Evolutionary conservation across 2,797 vertebrate species (phyloP).

Genomic region (Apogon hyalosoma): DNA sequence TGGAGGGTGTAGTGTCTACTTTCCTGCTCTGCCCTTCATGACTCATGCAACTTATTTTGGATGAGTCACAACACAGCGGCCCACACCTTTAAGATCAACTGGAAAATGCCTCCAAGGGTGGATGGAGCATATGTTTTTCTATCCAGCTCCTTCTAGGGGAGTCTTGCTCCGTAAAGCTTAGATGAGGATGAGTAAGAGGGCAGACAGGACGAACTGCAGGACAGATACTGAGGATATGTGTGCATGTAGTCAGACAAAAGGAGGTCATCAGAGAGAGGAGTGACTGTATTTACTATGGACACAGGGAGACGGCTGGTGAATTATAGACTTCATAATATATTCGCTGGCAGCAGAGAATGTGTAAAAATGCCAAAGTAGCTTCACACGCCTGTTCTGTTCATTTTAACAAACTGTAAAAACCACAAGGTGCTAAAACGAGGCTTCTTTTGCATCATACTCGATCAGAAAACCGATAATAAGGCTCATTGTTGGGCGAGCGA

Average conservation of each 20-base stretch:
- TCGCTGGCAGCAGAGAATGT: constrained; percentile 23
- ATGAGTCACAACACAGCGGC: constrained; percentile 51
- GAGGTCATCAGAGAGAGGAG: too few species aligned
- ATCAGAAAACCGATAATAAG: too few species aligned
- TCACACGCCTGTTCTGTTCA: not conserved
- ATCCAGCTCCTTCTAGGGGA: constrained; percentile 17
- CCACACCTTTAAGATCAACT: constrained; percentile 38
- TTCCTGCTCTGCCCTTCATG: constrained; percentile 36
- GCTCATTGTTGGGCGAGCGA: too few species aligned
- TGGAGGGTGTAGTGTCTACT: too few species aligned
- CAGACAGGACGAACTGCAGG: constrained; percentile 8
- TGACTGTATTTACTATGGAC: constrained; percentile 31
- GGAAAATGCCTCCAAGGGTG: constrained; percentile 50
- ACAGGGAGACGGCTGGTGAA: constrained; percentile 33
- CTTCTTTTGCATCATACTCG: too few species aligned
- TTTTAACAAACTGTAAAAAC: too few species aligned
- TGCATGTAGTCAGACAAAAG: too few species aligned
- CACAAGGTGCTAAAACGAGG: too few species aligned
- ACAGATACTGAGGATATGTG: too few species aligned
- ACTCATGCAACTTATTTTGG: constrained; percentile 55
- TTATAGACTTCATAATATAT: constrained; percentile 43
- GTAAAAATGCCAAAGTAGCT: not conserved
- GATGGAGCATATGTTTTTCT: constrained; percentile 41
- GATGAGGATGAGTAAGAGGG: constrained; percentile 23
- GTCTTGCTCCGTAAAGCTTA: constrained; percentile 22